Conservation (phyloP, 2,113 vertebrate species). For the Triplophysa dalaica region DNA sequence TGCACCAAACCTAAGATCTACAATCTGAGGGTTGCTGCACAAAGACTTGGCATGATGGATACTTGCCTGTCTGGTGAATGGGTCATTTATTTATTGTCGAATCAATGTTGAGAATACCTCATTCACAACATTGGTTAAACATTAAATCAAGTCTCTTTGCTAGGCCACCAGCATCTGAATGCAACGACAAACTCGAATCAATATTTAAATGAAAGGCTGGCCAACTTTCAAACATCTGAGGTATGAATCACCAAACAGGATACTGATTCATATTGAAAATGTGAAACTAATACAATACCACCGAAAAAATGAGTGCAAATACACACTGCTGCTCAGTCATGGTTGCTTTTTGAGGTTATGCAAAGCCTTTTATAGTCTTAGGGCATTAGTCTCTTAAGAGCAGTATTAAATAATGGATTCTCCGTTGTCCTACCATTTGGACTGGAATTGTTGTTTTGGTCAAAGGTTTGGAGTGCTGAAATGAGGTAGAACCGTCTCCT, state of each 20-base stretch:
- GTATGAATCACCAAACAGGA: slow-evolving; percentile 56
- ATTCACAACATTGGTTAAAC: slow-evolving; percentile 11
- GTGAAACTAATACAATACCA: slow-evolving; percentile 52
- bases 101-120: slow-evolving; percentile 24
- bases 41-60: too few species aligned
- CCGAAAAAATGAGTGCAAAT: slow-evolving; percentile 40
- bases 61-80: too few species aligned
- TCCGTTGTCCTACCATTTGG: slow-evolving; percentile 37
- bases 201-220: slow-evolving; percentile 41
- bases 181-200: slow-evolving; percentile 31
- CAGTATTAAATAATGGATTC: slow-evolving; percentile 54
- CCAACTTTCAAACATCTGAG: slow-evolving; percentile 44
- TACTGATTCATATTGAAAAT: slow-evolving; percentile 30
- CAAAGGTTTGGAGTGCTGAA: slow-evolving; percentile 34
- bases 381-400: slow-evolving; percentile 41
- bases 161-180: not conserved
- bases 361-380: slow-evolving; percentile 33
- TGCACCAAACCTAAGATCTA: not conserved
- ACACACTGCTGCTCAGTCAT: slow-evolving; percentile 18
- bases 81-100: too few species aligned
- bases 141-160: too few species aligned
- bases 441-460: slow-evolving; percentile 53
- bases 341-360: slow-evolving; percentile 29
- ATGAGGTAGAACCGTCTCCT: slow-evolving; percentile 41
- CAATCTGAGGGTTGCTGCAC: too few species aligned